Percentiles rank a stretch among this genome's conserved stretches.
Evolutionary conservation across 2,113 vertebrate genomes (phyloP).

Genomic region (Eubucco bourcierii): DNA sequence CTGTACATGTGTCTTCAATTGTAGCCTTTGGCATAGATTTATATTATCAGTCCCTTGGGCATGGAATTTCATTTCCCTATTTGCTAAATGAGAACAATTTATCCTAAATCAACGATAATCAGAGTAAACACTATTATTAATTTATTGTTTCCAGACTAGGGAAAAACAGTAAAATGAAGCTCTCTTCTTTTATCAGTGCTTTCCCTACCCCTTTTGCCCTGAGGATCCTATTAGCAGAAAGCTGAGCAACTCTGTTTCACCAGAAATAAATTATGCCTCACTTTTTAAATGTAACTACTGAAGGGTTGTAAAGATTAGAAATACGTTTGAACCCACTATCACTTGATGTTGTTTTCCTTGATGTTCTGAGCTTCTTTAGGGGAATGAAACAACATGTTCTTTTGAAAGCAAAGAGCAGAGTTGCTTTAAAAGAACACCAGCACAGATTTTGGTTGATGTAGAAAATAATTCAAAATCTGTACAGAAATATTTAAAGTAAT

Average conservation of each 20-base stretch:
- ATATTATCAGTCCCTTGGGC: conserved; percentile 13
- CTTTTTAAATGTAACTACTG: conserved; percentile 70
- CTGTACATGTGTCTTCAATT: conserved; percentile 21
- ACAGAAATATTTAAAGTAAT: conserved; percentile 22
- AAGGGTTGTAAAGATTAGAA: conserved; percentile 74
- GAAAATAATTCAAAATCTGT: not conserved
- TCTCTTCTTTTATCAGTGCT: conserved; percentile 51
- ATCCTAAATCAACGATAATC: conserved; percentile 65
- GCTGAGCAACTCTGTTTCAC: conserved; percentile 69
- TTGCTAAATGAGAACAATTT: conserved; percentile 66
- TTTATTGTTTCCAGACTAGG: conserved; percentile 67
- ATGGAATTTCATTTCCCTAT: conserved; percentile 30
- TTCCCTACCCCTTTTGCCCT: conserved; percentile 62
- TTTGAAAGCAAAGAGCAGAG: conserved; percentile 58
- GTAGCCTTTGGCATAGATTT: conserved; percentile 37
- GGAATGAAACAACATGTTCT: conserved; percentile 53
- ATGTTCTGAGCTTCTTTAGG: conserved; percentile 64
- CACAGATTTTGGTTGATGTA: not conserved
- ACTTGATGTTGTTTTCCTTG: conserved; percentile 73
- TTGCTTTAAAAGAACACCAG: conserved; percentile 33
- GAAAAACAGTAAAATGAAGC: conserved; percentile 16
- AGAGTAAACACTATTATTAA: conserved; percentile 70
- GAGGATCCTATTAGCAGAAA: conserved; percentile 76
- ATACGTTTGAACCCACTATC: conserved; percentile 63
- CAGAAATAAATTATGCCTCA: conserved; percentile 73